Percentiles rank a stretch among this genome's conserved stretches.
Evolutionary conservation across 2,113 vertebrate genomes (phyloP).

Genomic region (Cisticola juncidis): DNA sequence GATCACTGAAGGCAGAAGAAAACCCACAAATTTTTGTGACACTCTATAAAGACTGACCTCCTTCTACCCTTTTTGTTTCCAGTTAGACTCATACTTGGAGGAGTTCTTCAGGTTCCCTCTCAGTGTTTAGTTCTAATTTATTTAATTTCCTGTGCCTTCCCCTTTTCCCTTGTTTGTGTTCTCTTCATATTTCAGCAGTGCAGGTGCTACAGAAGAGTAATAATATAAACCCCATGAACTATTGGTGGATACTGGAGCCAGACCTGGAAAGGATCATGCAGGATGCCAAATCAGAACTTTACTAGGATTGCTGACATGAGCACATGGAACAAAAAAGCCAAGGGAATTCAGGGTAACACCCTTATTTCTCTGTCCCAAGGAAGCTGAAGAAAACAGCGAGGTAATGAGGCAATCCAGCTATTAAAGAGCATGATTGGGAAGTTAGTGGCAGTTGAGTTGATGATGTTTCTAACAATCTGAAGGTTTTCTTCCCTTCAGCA

Average conservation of each 20-base stretch:
- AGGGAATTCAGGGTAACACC: neutral
- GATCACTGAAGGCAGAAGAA: neutral
- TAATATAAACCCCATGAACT: neutral
- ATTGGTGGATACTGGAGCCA: neutral
- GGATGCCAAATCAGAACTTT: neutral
- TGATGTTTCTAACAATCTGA: conserved; percentile 22
- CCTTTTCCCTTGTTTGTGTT: neutral
- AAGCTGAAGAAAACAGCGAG: neutral
- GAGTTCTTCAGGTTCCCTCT: neutral
- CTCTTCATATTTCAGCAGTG: neutral
- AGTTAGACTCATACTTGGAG: neutral
- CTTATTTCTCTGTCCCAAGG: neutral
- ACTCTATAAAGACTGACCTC: neutral
- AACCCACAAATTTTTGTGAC: neutral
- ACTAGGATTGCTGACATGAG: neutral
- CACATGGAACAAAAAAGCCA: neutral
- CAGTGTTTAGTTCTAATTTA: neutral
- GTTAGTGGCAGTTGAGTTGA: neutral
- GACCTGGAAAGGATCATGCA: neutral
- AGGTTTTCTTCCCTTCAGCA: conserved; percentile 24
- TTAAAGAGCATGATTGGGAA: neutral
- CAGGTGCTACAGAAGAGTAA: neutral
- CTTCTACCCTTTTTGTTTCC: neutral
- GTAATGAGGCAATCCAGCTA: neutral
- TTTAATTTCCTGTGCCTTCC: neutral